phyloP scores from a whole-genome alignment of 2,113 vertebrate genomes.

The Lophius piscatorius region DNA sequence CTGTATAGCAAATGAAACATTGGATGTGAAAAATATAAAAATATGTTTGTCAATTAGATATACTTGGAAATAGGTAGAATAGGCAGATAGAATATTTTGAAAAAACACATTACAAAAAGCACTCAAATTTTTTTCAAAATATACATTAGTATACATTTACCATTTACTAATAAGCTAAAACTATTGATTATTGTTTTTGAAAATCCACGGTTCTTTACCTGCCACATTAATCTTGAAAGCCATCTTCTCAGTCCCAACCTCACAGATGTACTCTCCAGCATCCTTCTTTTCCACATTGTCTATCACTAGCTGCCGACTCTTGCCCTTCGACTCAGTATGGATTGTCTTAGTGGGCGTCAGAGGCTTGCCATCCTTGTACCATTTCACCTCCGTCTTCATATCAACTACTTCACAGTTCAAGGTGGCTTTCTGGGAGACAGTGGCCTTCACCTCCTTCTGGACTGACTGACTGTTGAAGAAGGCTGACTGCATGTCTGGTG shows the following conservation, averaged over 20 bases:
- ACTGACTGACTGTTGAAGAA: constrained; percentile 81
- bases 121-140: too few relatives aligned
- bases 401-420: constrained; percentile 82
- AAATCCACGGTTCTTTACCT: constrained; percentile 59
- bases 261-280: constrained; percentile 83
- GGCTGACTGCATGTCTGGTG: too few relatives aligned
- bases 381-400: constrained; percentile 78
- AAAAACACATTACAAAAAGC: too few relatives aligned
- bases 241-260: constrained; percentile 80
- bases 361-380: constrained; percentile 84
- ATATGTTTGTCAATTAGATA: not conserved
- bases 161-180: too few relatives aligned
- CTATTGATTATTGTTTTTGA: too few relatives aligned
- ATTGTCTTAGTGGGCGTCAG: constrained; percentile 74
- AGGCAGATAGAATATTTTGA: too few relatives aligned
- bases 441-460: constrained; percentile 78
- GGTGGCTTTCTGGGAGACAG: constrained; percentile 71
- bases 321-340: constrained; percentile 69
- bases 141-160: too few relatives aligned
- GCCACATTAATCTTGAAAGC: constrained; percentile 71
- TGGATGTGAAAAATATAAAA: not conserved
- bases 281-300: constrained; percentile 82
- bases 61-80: not conserved
- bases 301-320: constrained; percentile 74
- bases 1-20: constrained; percentile 19